Percentiles rank a stretch among this genome's conserved stretches.
phyloP scores from a whole-genome alignment of 2,797 vertebrate species.

The Crenuchus spilurus region DNA sequence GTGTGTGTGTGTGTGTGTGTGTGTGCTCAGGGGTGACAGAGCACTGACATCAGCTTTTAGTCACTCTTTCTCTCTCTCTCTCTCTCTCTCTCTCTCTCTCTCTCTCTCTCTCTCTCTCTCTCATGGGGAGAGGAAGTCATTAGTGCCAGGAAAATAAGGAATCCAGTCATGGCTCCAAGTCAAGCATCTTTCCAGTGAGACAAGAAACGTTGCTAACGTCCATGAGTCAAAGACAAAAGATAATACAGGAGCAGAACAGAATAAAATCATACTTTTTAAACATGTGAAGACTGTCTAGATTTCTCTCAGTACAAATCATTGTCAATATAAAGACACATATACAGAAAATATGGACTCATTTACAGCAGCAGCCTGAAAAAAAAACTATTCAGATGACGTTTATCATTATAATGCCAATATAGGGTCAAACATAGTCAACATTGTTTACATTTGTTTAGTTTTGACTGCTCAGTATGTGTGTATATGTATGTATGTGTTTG shows the following conservation, averaged over 20 bases:
- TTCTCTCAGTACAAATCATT: background rate
- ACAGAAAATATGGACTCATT: too few species aligned
- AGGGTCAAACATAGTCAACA: too few species aligned
- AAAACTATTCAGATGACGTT: slow-evolving; percentile 32
- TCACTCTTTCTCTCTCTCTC: slow-evolving; percentile 46
- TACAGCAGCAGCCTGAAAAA: slow-evolving; percentile 53
- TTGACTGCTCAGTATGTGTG: too few species aligned
- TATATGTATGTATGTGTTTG: too few species aligned
- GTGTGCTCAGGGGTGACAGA: slow-evolving; percentile 48
- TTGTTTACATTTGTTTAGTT: too few species aligned
- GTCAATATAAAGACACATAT: background rate
- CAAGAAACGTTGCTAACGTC: slow-evolving; percentile 72
- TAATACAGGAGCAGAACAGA: slow-evolving; percentile 48
- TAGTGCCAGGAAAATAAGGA: slow-evolving; percentile 77
- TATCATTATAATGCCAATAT: too few species aligned
- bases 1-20: slow-evolving; percentile 3
- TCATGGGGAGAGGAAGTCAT: slow-evolving; percentile 77
- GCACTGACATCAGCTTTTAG: slow-evolving; percentile 60
- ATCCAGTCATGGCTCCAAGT: slow-evolving; percentile 68
- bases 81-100: slow-evolving; percentile 32
- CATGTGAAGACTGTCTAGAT: background rate
- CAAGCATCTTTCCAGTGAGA: slow-evolving; percentile 73
- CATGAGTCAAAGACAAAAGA: slow-evolving; percentile 72
- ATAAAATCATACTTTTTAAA: background rate
- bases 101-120: slow-evolving; percentile 15